Evolutionary conservation across 1,140 invertebrate species (phyloP).

Genomic region (Pseudobourletiella spinata): DNA sequence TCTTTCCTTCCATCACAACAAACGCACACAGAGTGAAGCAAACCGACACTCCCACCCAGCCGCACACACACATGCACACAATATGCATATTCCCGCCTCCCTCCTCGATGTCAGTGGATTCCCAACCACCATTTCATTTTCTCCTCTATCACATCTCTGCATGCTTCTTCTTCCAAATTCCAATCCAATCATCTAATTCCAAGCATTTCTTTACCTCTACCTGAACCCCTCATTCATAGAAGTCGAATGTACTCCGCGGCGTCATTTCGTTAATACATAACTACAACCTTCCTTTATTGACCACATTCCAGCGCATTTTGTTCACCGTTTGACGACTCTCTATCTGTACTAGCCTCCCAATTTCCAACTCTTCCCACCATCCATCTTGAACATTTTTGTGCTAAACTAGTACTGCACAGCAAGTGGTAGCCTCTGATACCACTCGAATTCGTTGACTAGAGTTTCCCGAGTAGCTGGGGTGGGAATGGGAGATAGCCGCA

Average conservation of each 20-base stretch:
- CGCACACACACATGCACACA: background rate
- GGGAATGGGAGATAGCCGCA: no score
- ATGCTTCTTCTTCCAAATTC: background rate
- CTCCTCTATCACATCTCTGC: conserved; percentile 1
- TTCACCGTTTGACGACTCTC: background rate
- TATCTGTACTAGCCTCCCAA: background rate
- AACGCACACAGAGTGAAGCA: no score
- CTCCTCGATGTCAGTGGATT: conserved; percentile 13
- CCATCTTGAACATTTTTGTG: background rate
- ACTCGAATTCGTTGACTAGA: no score
- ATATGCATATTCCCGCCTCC: background rate
- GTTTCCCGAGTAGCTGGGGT: no score
- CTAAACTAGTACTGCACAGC: no score
- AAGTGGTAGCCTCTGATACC: no score
- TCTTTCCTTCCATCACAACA: conserved; percentile 1
- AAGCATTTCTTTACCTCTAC: conserved; percentile 4
- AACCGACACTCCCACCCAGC: no score
- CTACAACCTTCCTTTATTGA: no score
- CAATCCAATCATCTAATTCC: conserved; percentile 11
- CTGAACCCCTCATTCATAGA: no score
- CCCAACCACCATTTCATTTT: conserved; percentile 6
- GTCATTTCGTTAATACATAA: background rate
- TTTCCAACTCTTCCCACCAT: background rate
- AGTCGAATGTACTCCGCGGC: background rate
- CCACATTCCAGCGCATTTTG: background rate